Evolutionary conservation across 92 coral and sea anemone species (phyloP).

Genomic region (Epizoanthus stellaris): DNA sequence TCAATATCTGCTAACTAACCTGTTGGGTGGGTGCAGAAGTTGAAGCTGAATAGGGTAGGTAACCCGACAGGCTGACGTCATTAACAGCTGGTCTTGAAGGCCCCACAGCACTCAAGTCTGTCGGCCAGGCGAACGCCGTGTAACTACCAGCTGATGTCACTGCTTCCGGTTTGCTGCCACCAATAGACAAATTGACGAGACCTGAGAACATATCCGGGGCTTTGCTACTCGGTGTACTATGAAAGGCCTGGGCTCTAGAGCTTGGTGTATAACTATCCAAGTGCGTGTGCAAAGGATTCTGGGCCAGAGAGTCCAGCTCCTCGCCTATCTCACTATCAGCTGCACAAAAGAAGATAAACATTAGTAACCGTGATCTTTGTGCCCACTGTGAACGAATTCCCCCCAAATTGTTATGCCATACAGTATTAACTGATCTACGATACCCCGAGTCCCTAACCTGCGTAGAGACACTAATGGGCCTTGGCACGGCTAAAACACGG

Average conservation of each 20-base stretch:
- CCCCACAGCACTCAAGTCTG: slow-evolving; percentile 32
- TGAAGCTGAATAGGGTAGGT: not conserved
- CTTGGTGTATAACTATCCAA: slow-evolving; percentile 25
- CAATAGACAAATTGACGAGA: slow-evolving; percentile 8
- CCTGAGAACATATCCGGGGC: slow-evolving; percentile 40
- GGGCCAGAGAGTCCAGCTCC: slow-evolving; percentile 5
- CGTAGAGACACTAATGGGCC: too few relatives aligned
- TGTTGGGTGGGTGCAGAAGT: slow-evolving; percentile 18
- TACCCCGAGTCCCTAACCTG: too few relatives aligned
- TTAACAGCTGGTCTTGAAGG: slow-evolving; percentile 2
- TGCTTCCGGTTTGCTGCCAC: slow-evolving; percentile 18
- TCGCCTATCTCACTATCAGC: slow-evolving; percentile 29
- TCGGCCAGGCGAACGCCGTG: slow-evolving; percentile 18
- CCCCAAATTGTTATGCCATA: too few relatives aligned
- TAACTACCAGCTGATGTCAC: slow-evolving; percentile 16
- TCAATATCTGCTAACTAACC: not conserved
- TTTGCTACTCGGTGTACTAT: slow-evolving; percentile 39
- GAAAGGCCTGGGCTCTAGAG: slow-evolving; percentile 43
- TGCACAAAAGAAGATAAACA: not conserved
- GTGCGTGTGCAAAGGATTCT: slow-evolving; percentile 22
- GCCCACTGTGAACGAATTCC: too few relatives aligned
- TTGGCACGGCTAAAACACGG: too few relatives aligned
- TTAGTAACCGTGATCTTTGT: too few relatives aligned
- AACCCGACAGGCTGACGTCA: slow-evolving; percentile 29
- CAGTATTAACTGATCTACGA: too few relatives aligned